Conservation (phyloP, 2,797 vertebrate genomes). For the Serranus cabrilla region DNA sequence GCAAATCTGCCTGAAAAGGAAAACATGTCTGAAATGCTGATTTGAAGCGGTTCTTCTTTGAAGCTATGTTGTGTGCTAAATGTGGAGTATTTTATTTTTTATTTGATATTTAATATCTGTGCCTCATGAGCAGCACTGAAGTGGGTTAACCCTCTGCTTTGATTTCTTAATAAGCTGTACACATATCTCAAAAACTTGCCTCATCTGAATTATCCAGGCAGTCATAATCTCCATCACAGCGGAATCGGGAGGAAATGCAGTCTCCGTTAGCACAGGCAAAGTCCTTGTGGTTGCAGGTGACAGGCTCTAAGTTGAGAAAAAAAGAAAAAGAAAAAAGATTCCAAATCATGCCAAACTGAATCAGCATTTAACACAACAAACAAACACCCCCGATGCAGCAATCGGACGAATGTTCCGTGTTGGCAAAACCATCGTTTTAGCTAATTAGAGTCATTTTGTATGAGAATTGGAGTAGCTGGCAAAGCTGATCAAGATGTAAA, state of each 20-base stretch:
- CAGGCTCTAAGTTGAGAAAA: constrained; percentile 87
- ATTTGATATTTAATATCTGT: constrained; percentile 1
- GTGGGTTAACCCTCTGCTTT: constrained; percentile 21
- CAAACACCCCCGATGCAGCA: constrained; percentile 31
- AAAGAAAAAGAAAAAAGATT: background rate
- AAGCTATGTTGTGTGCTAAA: background rate
- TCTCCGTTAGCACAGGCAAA: constrained; percentile 96
- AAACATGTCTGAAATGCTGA: background rate
- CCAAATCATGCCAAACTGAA: constrained; percentile 12
- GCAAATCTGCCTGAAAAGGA: background rate
- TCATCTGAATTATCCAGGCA: constrained; percentile 97
- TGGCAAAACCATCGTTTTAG: constrained; percentile 57
- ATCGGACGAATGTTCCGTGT: constrained; percentile 37
- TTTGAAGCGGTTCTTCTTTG: background rate
- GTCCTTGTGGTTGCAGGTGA: constrained; percentile 96
- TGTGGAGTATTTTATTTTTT: background rate
- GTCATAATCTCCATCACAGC: constrained; percentile 98
- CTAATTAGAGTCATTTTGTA: constrained; percentile 76
- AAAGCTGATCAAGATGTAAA: constrained; percentile 75
- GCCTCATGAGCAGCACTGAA: constrained; percentile 12
- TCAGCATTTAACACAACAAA: constrained; percentile 26
- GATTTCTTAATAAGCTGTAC: constrained; percentile 2
- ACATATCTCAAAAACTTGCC: constrained; percentile 82
- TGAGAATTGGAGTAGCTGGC: constrained; percentile 57
- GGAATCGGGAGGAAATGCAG: constrained; percentile 95